Evolutionary conservation across 2,113 vertebrate species (phyloP), one percentile per base, ranked within the genome.

Genomic region (Circaetus cinerascens): DNA sequence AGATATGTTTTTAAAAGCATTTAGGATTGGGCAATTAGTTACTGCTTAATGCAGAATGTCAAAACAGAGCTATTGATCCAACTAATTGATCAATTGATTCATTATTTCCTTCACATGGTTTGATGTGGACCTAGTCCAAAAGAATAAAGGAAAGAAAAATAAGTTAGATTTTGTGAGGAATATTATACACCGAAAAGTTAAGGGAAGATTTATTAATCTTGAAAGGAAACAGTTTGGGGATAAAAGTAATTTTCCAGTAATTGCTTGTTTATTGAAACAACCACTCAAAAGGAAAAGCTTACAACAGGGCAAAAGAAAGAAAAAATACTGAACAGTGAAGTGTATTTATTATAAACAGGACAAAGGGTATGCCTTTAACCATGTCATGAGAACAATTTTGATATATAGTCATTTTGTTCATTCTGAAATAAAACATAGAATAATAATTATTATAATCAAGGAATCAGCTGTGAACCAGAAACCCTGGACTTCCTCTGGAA

Each of bases 21-120:
- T 99, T 99, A 98, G 97, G 98, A 98, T 98, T 97, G 95, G 96
- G 97, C 99, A 99, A 99, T 99, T 99, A 99, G 99, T 99, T 99
- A 98, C 98, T 98, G 96, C 98, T 99, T 99, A 99, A 99, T 99
- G 99, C 96, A 98, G 98, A 98, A 98, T 98, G 99, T 99, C 98
- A 98, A 99, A 99, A 99, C 98, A 99, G 95, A 90, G 95, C 75
- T 97, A 99, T 99, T 19, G 98, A 99, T 98, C 98, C 97, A 68
- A 88, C 94, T 96, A 98, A 99, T 98, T 99, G 98, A 99, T 99
- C 98, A 98, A 98, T 97, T 97, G 97, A 98, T 98, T 99, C 98
- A 98, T 99, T 98, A 98, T 98, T 98, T 98, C 95, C 69, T 89
- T 95, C 74, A 86, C 30, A 71, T 88, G 75, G 23, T n/a, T 88